Evolutionary conservation across 2,888 invertebrate genomes (phyloP).

Genomic region (Agriotes lineatus): DNA sequence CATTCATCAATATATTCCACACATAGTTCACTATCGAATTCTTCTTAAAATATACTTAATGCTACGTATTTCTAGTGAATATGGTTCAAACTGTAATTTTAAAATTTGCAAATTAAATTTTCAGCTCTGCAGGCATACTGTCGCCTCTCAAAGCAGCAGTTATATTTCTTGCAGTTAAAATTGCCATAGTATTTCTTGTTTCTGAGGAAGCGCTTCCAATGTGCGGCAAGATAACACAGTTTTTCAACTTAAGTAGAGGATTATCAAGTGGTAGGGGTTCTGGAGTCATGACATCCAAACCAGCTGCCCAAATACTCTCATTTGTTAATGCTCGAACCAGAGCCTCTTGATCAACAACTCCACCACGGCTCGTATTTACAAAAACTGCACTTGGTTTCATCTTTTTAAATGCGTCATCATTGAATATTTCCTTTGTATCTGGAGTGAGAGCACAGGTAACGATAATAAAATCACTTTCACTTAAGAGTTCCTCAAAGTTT

Average conservation of each 20-base stretch:
- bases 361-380: slow-evolving; percentile 89
- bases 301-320: slow-evolving; percentile 83
- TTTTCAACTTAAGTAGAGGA: slow-evolving; percentile 80
- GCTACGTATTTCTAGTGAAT: too few relatives aligned
- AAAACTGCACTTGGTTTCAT: slow-evolving; percentile 92
- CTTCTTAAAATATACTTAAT: too few relatives aligned
- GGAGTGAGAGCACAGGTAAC: slow-evolving; percentile 83
- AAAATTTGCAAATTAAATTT: too few relatives aligned
- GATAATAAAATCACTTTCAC: slow-evolving; percentile 87
- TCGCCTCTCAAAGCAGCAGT: not conserved
- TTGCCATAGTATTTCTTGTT: slow-evolving; percentile 86
- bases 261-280: slow-evolving; percentile 88
- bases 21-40: too few relatives aligned
- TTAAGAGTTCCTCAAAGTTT: slow-evolving; percentile 78
- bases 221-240: slow-evolving; percentile 87
- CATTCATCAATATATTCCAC: too few relatives aligned
- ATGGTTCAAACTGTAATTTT: too few relatives aligned
- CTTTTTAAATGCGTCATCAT: slow-evolving; percentile 80
- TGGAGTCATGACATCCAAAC: slow-evolving; percentile 91
- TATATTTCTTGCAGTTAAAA: slow-evolving; percentile 73
- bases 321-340: slow-evolving; percentile 80
- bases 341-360: slow-evolving; percentile 83
- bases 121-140: slow-evolving; percentile 3
- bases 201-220: slow-evolving; percentile 92
- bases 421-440: slow-evolving; percentile 85